Conservation (phyloP, 2,113 vertebrate genomes). For the Oreochromis niloticus region DNA sequence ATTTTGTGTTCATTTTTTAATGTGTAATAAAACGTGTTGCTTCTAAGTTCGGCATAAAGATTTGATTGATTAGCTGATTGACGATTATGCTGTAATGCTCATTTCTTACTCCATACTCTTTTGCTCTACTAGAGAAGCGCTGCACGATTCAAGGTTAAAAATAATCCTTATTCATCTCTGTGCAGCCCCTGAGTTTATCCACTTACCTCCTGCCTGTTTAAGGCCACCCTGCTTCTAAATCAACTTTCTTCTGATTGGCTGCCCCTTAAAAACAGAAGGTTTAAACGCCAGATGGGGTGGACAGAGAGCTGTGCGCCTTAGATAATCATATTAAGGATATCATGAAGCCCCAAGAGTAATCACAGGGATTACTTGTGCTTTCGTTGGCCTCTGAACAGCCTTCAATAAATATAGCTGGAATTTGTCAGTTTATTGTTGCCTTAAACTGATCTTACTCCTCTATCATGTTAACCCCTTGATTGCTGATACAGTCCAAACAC, state of each 20-base stretch:
- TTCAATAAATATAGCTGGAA: background rate
- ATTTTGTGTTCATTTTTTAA: background rate
- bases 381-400: background rate
- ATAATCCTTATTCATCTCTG: rapidly evolving
- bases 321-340: background rate
- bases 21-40: background rate
- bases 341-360: background rate
- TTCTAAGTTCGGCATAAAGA: background rate
- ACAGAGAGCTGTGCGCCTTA: background rate
- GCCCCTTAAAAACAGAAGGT: background rate
- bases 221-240: background rate
- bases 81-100: background rate
- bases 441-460: background rate
- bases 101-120: background rate
- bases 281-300: rapidly evolving
- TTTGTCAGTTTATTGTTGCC: background rate
- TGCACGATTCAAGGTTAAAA: background rate
- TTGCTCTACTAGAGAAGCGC: background rate
- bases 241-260: background rate
- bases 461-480: background rate
- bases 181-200: background rate
- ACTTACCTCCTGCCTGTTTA: background rate
- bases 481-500: background rate
- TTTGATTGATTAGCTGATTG: background rate
- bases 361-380: background rate